Percentiles rank a stretch among this genome's conserved stretches.
Conservation (phyloP, 2,888 invertebrate genomes). For the Plebejus melissa region DNA sequence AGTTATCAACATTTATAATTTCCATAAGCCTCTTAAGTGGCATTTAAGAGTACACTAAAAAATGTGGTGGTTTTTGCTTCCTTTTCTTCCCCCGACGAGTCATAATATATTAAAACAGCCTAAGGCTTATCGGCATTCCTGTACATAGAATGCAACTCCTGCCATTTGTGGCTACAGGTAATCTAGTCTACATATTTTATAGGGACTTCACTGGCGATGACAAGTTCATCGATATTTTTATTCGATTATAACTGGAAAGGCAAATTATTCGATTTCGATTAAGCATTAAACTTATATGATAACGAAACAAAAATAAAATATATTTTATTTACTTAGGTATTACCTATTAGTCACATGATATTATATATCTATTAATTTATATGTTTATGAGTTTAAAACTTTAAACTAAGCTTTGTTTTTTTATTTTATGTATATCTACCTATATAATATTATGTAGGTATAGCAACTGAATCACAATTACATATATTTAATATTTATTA, state of each 20-base stretch:
- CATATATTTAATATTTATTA: too few species aligned
- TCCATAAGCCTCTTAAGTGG: background rate
- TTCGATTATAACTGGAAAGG: background rate
- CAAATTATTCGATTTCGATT: background rate
- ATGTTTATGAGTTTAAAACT: too few species aligned
- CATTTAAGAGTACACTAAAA: background rate
- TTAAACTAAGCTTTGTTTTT: too few species aligned
- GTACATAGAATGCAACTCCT: conserved; percentile 42
- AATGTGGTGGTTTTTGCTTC: background rate
- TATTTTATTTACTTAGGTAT: background rate
- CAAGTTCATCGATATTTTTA: conserved; percentile 16
- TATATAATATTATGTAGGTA: too few species aligned
- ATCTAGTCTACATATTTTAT: conserved; percentile 46
- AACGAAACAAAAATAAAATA: background rate
- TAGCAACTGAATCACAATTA: too few species aligned
- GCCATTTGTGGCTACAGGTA: conserved; percentile 48
- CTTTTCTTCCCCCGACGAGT: background rate
- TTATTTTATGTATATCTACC: too few species aligned
- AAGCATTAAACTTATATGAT: background rate
- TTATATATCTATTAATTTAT: too few species aligned
- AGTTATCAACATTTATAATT: background rate
- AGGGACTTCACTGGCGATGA: conserved; percentile 43
- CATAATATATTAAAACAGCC: conserved; percentile 31
- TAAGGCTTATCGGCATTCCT: conserved; percentile 39
- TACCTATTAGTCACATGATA: too few species aligned